Conservation (phyloP, 1,140 invertebrate genomes). For the Anastrepha obliqua region DNA sequence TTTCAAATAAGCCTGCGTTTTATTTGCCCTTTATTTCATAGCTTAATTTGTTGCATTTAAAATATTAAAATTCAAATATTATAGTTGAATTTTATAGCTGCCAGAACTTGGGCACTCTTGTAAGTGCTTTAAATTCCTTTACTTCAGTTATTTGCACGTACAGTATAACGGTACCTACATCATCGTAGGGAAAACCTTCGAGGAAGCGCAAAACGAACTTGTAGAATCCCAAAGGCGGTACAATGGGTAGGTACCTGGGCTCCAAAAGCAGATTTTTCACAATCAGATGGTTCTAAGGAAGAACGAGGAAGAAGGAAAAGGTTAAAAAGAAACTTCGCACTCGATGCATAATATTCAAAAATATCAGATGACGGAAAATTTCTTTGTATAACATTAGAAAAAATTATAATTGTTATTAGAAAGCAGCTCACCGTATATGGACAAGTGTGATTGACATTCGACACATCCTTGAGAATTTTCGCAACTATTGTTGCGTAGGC, state of each 20-base stretch:
- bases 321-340: not conserved
- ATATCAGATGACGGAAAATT: no score
- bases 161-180: slow-evolving; percentile 10
- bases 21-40: no score
- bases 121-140: not conserved
- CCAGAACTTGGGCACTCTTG: not conserved
- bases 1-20: no score
- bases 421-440: slow-evolving; percentile 1
- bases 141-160: slow-evolving; percentile 23
- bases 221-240: slow-evolving; percentile 14
- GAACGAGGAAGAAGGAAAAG: not conserved
- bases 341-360: no score
- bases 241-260: slow-evolving; percentile 7
- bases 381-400: no score
- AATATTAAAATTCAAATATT: no score
- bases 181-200: slow-evolving; percentile 14
- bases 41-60: no score
- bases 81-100: no score
- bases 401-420: not conserved
- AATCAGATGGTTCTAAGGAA: not conserved
- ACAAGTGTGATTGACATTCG: slow-evolving; percentile 40
- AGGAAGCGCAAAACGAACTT: slow-evolving; percentile 5
- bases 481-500: slow-evolving; percentile 4
- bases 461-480: slow-evolving; percentile 23
- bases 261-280: not conserved